Percentiles rank a stretch among this genome's conserved stretches.
Evolutionary conservation across 2,888 invertebrate genomes (phyloP).

Genomic region (Cephus nigrinus): DNA sequence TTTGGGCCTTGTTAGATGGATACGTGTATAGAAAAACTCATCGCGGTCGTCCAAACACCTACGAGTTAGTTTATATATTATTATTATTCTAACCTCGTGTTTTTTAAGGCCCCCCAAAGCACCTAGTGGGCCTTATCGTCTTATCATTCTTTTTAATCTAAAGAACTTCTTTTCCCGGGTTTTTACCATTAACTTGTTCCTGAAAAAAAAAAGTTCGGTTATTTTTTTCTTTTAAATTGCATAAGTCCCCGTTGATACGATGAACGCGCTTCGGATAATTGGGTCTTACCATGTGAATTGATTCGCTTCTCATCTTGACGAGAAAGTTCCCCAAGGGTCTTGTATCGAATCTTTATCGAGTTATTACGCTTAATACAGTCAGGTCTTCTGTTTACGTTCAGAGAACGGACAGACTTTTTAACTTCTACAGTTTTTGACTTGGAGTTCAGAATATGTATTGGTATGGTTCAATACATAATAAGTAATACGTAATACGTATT

Average conservation of each 20-base stretch:
- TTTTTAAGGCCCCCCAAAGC: not conserved
- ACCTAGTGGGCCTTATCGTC: not conserved
- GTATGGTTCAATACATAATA: no score
- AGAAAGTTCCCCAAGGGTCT: not conserved
- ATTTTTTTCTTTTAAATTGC: not conserved
- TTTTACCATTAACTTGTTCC: not conserved
- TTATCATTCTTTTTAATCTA: not conserved
- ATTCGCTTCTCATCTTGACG: not conserved
- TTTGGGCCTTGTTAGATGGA: not conserved
- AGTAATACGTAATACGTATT: no score
- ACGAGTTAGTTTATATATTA: not conserved
- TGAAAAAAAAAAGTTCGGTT: not conserved
- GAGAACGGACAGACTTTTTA: no score
- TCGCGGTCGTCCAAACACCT: not conserved
- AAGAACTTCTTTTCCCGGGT: not conserved
- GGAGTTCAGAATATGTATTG: no score
- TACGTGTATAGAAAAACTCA: not conserved
- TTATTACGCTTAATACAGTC: not conserved
- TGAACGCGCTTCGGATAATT: not conserved
- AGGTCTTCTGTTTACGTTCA: not conserved
- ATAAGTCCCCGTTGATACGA: not conserved
- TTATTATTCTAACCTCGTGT: not conserved
- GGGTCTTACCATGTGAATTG: not conserved
- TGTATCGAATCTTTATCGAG: not conserved
- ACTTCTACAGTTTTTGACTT: no score